phyloP scores from a whole-genome alignment of 1,140 invertebrate genomes.

The Bombus pyrosoma region DNA sequence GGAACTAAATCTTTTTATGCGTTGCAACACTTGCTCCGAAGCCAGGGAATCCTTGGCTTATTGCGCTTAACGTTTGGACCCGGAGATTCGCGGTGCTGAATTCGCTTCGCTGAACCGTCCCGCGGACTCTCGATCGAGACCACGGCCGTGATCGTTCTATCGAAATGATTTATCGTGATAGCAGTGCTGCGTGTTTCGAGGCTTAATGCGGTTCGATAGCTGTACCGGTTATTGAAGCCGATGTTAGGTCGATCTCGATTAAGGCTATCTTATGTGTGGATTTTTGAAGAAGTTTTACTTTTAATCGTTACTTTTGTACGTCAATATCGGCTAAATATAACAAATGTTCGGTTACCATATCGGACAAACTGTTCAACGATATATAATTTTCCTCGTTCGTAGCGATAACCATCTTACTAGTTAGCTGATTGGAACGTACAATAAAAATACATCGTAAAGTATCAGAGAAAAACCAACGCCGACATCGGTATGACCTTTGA shows the following conservation, averaged over 20 bases:
- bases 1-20: constrained; percentile 75
- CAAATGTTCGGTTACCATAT: neutral
- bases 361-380: neutral
- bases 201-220: constrained; percentile 16
- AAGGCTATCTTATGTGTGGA: neutral
- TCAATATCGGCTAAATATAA: neutral
- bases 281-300: neutral
- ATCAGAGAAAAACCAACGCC: neutral
- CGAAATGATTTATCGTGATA: neutral
- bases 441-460: neutral
- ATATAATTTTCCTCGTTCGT: neutral
- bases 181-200: neutral
- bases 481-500: no score
- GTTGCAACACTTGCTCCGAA: constrained; percentile 47
- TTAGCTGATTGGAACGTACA: neutral
- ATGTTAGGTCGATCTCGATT: neutral
- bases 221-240: neutral
- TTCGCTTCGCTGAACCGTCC: neutral
- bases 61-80: neutral
- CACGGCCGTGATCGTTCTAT: constrained; percentile 3
- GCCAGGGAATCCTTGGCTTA: constrained; percentile 20
- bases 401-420: neutral
- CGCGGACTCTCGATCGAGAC: neutral
- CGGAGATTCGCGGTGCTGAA: constrained; percentile 2
- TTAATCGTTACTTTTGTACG: neutral